Base-by-base conservation (phyloP, 2,797 vertebrate genomes). In the Tamandua tetradactyla region DNA sequence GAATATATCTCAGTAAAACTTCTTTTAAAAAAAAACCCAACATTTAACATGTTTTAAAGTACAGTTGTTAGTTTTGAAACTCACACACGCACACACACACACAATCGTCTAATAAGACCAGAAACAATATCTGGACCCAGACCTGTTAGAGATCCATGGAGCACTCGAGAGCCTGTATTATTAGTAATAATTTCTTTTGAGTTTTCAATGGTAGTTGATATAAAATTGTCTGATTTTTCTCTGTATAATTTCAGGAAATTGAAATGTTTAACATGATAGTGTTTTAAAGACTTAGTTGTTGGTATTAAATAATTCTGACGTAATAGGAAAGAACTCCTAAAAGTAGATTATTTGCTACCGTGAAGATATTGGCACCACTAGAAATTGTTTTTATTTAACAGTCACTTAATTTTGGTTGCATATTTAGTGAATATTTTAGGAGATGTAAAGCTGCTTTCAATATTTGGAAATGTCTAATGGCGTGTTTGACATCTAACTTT, bases 311-410 rank as follows among this genome's bases (percentile, higher is more conserved):
- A 80, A 68, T 57, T 66, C 27, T 91, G 59, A 7, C 40, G 47
- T 12, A 72, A 71, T n/a, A 75, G 20, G 52, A 55, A 55, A 55
- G 52, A 55, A 55, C 18, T 55, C 52, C 52, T 55, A 22, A 6
- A 55, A 55, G 44, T 84, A 84, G 88, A 49, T 40, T 89, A 85
- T 91, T 55, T 87, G 86, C 84, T 89, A 87, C n/a, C n/a, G n/a
- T n/a, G 75, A 92, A 72, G 78, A 89, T 44, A 55, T 82, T 84
- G 72, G n/a, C n/a, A n/a, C 66, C 89, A 80, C 89, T 84, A 79
- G 91, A 94, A 93, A 83, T 35, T 59, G 57, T 83, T 85, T 75
- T 84, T 93, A 25, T 79, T 95, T 87, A 66, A 55, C 82, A 40
- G 17, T 83, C 42, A 81, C 52, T 55, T 22, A 55, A 55, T 55